Evolutionary conservation across 2,113 vertebrate species (phyloP), one percentile per base, ranked within the genome.

Genomic region (Romanogobio albipinnatus): DNA sequence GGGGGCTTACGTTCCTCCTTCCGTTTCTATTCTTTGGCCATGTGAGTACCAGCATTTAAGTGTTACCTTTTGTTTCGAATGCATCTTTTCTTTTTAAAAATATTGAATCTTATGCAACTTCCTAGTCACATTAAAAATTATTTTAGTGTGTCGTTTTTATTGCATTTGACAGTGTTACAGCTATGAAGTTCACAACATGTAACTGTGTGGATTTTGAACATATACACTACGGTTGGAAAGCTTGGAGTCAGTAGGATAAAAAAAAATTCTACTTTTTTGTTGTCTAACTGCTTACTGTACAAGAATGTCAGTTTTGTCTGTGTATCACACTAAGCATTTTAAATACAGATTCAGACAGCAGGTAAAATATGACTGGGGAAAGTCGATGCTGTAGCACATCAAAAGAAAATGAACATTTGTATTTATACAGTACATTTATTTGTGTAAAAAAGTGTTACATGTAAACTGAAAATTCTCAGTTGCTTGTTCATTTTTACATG

Each of bases 1-100:
- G 98, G 84, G 98, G 98, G 3, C 95, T 99, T 89, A 98, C 98
- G 0, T 99, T 99, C 90, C 96, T 99, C 64, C 94, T 99, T 78
- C 98, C 98, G 1, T 98, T 97, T 89, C 94, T 99, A 78, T 99
- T 99, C 93, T 99, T 97, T 70, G 98, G 97, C 59, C 98, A 99
- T 0, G 98, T 99, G 95, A 99, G 98, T 97, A 19, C 4, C 76
- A 74, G n/a, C 36, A 0, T 17, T 19, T 39, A 43, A 43, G 61
- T 47, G 29, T 10, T 24, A 4, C 24, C 26, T 71, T 56, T 76
- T 1, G 17, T 56, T 51, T 76, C 49, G 14, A 39, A 3, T 73
- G 70, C 0, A 47, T 22, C 3, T 39, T 39, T 39, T 22, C 45
- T n/a, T 49, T 47, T 3, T 70, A 9, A 17, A 61, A 26, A 62